phyloP scores from a whole-genome alignment of 1,140 invertebrate species.

The Brachionus koreanus region DNA sequence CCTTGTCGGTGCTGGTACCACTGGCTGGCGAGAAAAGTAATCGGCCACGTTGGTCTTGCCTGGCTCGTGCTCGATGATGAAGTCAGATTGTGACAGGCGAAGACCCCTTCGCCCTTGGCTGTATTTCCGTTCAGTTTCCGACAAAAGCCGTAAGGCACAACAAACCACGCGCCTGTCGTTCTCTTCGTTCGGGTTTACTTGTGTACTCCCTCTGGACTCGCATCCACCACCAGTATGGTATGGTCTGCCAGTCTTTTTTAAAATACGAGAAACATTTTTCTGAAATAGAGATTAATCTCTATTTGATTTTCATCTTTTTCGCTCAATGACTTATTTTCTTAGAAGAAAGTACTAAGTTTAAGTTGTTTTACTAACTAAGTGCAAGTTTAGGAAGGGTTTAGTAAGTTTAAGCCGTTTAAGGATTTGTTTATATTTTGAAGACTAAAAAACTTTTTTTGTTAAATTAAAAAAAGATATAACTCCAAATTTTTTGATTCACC shows the following conservation, averaged over 20 bases:
- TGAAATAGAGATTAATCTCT: too few species aligned
- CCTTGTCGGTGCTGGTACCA: background rate
- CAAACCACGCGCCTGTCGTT: slow-evolving; percentile 38
- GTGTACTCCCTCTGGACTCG: slow-evolving; percentile 55
- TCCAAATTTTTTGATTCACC: too few species aligned
- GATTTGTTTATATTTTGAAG: too few species aligned
- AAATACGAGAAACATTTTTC: background rate
- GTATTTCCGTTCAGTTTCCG: slow-evolving; percentile 49
- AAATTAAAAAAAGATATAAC: too few species aligned
- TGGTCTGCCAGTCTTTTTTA: background rate
- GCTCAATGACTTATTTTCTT: too few species aligned
- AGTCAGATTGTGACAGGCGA: background rate
- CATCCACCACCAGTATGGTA: slow-evolving; percentile 18
- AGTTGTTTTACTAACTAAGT: too few species aligned
- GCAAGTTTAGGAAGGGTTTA: too few species aligned
- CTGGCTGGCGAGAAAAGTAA: background rate
- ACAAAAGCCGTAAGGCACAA: slow-evolving; percentile 49
- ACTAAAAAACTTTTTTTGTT: too few species aligned
- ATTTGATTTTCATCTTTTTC: too few species aligned
- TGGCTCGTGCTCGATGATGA: background rate
- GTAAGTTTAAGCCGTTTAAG: too few species aligned
- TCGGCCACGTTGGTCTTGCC: background rate
- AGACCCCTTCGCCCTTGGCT: slow-evolving; percentile 16
- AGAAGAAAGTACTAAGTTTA: too few species aligned
- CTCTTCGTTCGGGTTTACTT: slow-evolving; percentile 46